These are phyloP conservation scores for Stegastes partitus DNA, from an alignment of 2,113 vertebrate species.

Conservation along the genomic window DNA sequence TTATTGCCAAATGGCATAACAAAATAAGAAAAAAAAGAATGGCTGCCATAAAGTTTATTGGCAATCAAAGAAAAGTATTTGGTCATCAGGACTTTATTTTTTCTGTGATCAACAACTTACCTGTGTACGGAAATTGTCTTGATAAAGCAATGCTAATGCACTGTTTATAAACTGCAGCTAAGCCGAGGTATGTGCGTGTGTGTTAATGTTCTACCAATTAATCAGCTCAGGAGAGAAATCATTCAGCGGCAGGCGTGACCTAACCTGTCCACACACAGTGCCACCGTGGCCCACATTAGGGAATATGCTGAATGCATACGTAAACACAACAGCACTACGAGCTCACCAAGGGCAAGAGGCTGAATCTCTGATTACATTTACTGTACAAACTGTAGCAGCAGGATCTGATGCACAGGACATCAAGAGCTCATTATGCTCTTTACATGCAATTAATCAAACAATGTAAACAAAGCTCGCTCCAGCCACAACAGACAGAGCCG, in stretches of 20 bases:
- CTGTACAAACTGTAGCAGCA: constrained; percentile 66
- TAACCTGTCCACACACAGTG: constrained; percentile 32
- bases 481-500: constrained; percentile 54
- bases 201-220: constrained; percentile 19
- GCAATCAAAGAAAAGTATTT: constrained; percentile 46
- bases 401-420: constrained; percentile 71
- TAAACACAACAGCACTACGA: constrained; percentile 41
- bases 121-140: constrained; percentile 22
- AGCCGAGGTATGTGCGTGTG: neutral
- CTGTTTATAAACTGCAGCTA: constrained; percentile 8
- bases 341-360: constrained; percentile 53
- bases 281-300: constrained; percentile 13
- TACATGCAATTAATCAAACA: constrained; percentile 77
- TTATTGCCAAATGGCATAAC: constrained; percentile 32
- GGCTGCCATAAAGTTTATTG: constrained; percentile 19
- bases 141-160: constrained; percentile 8
- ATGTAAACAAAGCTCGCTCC: constrained; percentile 69
- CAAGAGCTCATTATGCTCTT: constrained; percentile 73
- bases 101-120: constrained; percentile 26
- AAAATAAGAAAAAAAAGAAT: constrained; percentile 13
- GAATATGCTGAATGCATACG: constrained; percentile 45
- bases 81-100: constrained; percentile 9
- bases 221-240: constrained; percentile 35
- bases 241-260: constrained; percentile 47
- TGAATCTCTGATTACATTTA: constrained; percentile 75